These are phyloP conservation scores for Nanorana parkeri DNA, from an alignment of 2,113 vertebrate species.

Conservation along the genomic window DNA sequence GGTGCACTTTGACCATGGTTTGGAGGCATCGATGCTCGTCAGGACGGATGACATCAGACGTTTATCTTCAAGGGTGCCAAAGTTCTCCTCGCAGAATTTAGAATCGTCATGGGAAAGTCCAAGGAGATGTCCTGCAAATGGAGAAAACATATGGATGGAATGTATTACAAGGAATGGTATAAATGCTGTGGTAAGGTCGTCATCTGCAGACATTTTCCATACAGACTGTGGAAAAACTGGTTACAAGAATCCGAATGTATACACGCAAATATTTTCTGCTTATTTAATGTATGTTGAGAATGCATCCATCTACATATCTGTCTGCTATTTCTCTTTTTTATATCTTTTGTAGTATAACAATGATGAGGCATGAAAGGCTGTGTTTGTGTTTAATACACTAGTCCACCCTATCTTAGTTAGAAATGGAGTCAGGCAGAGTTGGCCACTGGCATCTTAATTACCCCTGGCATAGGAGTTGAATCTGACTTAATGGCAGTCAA, in stretches of 20 bases:
- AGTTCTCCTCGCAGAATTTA: constrained; percentile 96
- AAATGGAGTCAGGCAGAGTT: too few relatives aligned
- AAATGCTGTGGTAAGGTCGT: not conserved
- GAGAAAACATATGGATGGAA: constrained; percentile 38
- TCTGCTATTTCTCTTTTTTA: too few relatives aligned
- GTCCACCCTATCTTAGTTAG: too few relatives aligned
- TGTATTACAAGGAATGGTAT: constrained; percentile 6
- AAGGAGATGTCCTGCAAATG: constrained; percentile 86
- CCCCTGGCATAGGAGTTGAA: too few relatives aligned
- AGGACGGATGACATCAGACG: constrained; percentile 98
- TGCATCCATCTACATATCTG: not conserved
- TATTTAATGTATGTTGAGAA: not conserved
- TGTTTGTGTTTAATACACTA: too few relatives aligned
- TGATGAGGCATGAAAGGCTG: too few relatives aligned
- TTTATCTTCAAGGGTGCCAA: constrained; percentile 92
- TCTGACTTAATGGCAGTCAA: too few relatives aligned
- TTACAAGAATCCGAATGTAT: not conserved
- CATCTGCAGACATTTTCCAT: constrained; percentile 28
- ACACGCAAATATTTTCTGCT: not conserved
- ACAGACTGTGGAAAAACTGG: not conserved
- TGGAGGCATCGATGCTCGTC: constrained; percentile 94
- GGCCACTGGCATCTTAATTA: too few relatives aligned
- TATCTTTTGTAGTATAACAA: too few relatives aligned
- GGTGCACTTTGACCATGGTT: constrained; percentile 98
- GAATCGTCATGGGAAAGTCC: constrained; percentile 97